Base-by-base conservation (phyloP, 53 echinoderm and acorn worm genomes). In the Zoroaster sp. region DNA sequence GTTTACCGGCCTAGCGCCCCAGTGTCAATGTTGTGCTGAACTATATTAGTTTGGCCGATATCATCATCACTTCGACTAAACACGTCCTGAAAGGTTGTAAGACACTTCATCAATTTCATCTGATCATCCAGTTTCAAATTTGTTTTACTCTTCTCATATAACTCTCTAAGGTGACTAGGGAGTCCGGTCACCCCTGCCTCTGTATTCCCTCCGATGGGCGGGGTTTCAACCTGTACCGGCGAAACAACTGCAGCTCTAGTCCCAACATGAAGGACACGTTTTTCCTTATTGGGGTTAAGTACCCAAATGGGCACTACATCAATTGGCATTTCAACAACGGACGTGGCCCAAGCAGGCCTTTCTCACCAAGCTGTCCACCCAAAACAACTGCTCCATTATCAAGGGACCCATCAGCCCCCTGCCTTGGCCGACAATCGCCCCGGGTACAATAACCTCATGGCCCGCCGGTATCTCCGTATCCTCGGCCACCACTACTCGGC, bases 231-330 rank as follows among this genome's bases (percentile, higher is more conserved):
- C 43, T 75, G 4, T 3, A 75, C 47, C 4, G 46, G 25, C 3
- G 75, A 46, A 45, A 75, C 75, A 9, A 31, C 44, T 47, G 75
- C 75, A 46, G 75, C 75, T 45, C 28, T 43, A 43, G 75, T 75
- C 25, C 75, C 75, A 2, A 45, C 49, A 41, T 43, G 10, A 21
- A 75, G 49, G 5, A 75, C 49, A 75, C 25, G 75, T 45, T 45
- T 75, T 2, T 75, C 75, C 47, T 45, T 46, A 75, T 46, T 75
- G 20, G 49, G 75, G 46, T 75, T 46, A 20, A 45, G 30, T 25
- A 45, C 75, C 47, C 75, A 4, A 14, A 45, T 20, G 25, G 75
- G 75, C 45, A 74, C 75, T 6, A 74, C 43, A 1, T 44, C 10
- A 75, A 75, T 46, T 75, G 75, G 75, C 17, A 72, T 2, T 38